Evolutionary conservation across 2,888 invertebrate species (phyloP).

Genomic region (Apomyelois bistriatella): DNA sequence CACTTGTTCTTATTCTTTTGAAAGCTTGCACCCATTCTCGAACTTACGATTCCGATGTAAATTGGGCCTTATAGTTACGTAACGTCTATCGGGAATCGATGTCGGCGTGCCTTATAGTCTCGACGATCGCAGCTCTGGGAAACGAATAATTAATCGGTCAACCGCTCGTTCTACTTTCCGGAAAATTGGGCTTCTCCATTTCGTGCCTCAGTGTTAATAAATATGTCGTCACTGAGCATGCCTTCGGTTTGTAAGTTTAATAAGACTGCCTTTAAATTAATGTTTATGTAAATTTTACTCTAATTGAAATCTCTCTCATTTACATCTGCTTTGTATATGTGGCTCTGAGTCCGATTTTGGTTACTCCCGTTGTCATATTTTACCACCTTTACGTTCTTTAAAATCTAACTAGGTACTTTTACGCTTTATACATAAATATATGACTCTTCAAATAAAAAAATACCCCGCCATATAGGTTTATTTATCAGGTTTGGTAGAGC

Average conservation of each 20-base stretch:
- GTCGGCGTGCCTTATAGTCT: conserved; percentile 47
- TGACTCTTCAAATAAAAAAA: too few species aligned
- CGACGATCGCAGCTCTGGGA: conserved; percentile 44
- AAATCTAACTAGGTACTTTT: too few species aligned
- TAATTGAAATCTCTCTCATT: too few species aligned
- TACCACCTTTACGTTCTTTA: too few species aligned
- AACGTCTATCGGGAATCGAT: conserved; percentile 60
- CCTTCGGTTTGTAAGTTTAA: neutral
- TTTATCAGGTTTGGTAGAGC: too few species aligned
- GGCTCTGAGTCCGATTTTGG: too few species aligned
- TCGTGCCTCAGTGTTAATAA: conserved; percentile 21
- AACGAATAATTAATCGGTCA: conserved; percentile 75
- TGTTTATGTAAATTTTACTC: too few species aligned
- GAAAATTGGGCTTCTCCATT: conserved; percentile 40
- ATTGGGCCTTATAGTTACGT: conserved; percentile 29
- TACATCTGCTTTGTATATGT: too few species aligned
- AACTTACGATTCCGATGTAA: neutral
- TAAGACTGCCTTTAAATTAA: neutral
- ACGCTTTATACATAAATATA: too few species aligned
- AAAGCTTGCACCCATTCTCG: neutral
- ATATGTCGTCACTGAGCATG: neutral
- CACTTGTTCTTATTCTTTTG: neutral
- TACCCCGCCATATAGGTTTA: too few species aligned
- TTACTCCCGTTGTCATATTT: too few species aligned
- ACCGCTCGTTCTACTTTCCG: conserved; percentile 54